Conservation (phyloP, 2,888 invertebrate genomes). For the Steromphala cineraria region DNA sequence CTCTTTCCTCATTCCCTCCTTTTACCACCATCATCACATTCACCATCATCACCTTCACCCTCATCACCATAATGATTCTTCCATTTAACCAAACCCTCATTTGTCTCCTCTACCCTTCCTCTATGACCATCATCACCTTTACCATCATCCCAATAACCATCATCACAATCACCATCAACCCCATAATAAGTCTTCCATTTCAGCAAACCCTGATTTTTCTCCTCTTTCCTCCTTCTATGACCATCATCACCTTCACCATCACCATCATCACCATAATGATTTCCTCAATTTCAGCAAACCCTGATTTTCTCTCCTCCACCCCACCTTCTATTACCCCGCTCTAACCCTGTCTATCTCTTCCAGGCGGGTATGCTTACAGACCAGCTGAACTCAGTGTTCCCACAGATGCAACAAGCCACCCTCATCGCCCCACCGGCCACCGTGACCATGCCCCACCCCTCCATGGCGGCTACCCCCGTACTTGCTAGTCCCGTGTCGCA, state of each 20-base stretch:
- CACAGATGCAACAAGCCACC: slow-evolving; percentile 59
- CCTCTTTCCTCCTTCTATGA: background rate
- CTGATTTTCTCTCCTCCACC: background rate
- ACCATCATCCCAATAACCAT: too few species aligned
- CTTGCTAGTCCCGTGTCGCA: slow-evolving; percentile 90
- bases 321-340: background rate
- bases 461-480: slow-evolving; percentile 88
- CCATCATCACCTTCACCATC: background rate
- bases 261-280: background rate
- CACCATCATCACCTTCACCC: too few species aligned
- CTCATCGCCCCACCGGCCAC: slow-evolving; percentile 58
- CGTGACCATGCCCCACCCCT: slow-evolving; percentile 60
- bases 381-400: slow-evolving; percentile 20
- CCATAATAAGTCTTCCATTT: too few species aligned
- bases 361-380: slow-evolving; percentile 16
- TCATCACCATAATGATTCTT: too few species aligned
- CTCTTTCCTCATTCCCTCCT: too few species aligned
- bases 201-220: background rate
- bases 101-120: too few species aligned
- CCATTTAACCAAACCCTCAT: too few species aligned
- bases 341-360: background rate
- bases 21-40: too few species aligned
- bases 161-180: too few species aligned
- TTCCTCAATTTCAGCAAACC: background rate
- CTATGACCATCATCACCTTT: too few species aligned